A percentile compares a stretch with the other conserved stretches of the same genome.
These are phyloP conservation scores for Laterallus jamaicensis DNA, from an alignment of 2,113 vertebrate species.

Conservation along the genomic window DNA sequence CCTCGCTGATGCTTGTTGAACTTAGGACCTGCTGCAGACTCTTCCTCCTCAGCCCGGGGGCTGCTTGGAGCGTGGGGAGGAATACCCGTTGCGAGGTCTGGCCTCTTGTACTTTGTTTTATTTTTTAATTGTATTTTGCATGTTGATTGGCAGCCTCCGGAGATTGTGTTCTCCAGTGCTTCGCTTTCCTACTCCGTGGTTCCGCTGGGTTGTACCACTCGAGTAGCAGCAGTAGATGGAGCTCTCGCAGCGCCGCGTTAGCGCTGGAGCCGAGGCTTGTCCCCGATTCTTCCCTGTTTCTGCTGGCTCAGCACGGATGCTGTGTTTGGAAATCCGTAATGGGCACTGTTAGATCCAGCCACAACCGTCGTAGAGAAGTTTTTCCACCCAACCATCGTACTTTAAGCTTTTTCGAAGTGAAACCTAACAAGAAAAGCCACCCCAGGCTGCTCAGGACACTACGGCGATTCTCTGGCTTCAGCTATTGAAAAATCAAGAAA, in stretches of 20 bases:
- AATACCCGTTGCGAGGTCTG: neutral
- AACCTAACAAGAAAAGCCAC: neutral
- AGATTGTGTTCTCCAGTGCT: neutral
- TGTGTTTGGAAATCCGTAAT: neutral
- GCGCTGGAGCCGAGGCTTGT: neutral
- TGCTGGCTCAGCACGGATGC: neutral
- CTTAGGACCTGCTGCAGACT: neutral
- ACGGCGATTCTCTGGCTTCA: neutral
- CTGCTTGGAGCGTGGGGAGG: neutral
- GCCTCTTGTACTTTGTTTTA: neutral
- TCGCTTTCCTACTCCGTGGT: neutral
- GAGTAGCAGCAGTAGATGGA: neutral
- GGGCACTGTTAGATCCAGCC: neutral
- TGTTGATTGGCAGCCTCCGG: slow-evolving; percentile 1
- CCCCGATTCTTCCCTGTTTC: neutral
- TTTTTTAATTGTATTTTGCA: neutral
- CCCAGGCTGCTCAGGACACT: neutral
- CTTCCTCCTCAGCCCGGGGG: neutral
- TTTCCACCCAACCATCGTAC: neutral
- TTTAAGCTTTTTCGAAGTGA: neutral
- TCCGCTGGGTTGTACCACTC: neutral
- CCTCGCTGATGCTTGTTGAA: neutral
- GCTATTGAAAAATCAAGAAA: neutral
- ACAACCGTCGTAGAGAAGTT: neutral
- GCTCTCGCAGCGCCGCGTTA: neutral